Percentiles rank a stretch among this genome's conserved stretches.
phyloP scores from a whole-genome alignment of 2,888 invertebrate genomes.

The Pharmacophagus antenor region DNA sequence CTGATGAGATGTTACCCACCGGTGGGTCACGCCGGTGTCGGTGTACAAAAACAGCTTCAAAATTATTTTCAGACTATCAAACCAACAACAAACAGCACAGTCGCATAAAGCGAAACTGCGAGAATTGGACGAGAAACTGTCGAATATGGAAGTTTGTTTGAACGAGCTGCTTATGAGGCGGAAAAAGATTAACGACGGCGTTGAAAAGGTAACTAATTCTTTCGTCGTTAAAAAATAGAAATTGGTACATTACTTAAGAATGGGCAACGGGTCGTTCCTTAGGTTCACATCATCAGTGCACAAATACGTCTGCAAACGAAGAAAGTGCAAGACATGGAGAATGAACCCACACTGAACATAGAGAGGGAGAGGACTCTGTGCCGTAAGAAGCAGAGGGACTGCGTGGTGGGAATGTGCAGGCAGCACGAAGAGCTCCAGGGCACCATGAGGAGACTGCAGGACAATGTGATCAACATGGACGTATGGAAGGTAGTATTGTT shows the following conservation, averaged over 20 bases:
- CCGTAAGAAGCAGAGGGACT: constrained; percentile 45
- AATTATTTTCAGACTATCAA: constrained; percentile 41
- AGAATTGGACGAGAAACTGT: constrained; percentile 52
- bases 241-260: background rate
- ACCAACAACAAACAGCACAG: constrained; percentile 44
- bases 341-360: constrained; percentile 53
- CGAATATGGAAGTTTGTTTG: constrained; percentile 50
- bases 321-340: constrained; percentile 56
- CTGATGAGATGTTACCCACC: background rate
- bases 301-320: constrained; percentile 59
- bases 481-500: constrained; percentile 48
- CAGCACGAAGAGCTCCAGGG: constrained; percentile 49
- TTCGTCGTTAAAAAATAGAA: too few species aligned
- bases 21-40: too few species aligned
- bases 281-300: constrained; percentile 57
- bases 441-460: constrained; percentile 44
- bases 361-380: constrained; percentile 47
- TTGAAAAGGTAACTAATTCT: constrained; percentile 51
- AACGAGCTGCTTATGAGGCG: constrained; percentile 51
- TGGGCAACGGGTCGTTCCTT: too few species aligned
- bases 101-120: constrained; percentile 44
- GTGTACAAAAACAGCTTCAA: background rate
- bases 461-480: constrained; percentile 47
- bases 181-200: constrained; percentile 55
- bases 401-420: constrained; percentile 52